Percentiles rank a stretch among this genome's conserved stretches.
phyloP scores from a whole-genome alignment of 2,888 invertebrate species.

The Philopedon plagiatum region DNA sequence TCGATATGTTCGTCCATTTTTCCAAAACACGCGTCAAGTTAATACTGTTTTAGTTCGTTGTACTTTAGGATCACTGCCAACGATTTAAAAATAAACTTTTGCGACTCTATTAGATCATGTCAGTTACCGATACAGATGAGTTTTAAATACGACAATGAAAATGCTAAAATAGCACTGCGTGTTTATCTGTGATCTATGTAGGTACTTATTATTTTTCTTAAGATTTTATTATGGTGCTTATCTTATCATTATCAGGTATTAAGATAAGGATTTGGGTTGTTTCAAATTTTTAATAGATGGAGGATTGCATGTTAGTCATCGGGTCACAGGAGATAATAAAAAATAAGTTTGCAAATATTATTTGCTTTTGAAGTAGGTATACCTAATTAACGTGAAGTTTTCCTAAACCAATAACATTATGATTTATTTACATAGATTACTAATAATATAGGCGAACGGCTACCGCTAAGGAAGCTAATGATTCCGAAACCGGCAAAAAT shows the following conservation, averaged over 20 bases:
- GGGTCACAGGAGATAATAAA: neutral
- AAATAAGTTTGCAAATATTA: neutral
- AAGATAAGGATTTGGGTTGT: neutral
- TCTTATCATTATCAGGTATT: constrained; percentile 17
- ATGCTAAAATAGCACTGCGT: neutral
- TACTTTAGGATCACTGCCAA: neutral
- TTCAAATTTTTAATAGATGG: neutral
- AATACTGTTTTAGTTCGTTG: neutral
- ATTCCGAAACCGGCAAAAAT: too few species aligned
- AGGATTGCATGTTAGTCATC: neutral
- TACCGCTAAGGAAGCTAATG: too few species aligned
- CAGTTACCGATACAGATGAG: neutral
- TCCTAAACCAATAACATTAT: too few species aligned
- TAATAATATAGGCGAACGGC: too few species aligned
- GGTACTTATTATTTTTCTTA: neutral
- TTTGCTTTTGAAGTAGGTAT: too few species aligned
- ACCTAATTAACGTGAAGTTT: too few species aligned
- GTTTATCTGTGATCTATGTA: neutral
- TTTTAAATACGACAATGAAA: neutral
- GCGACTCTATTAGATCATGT: constrained; percentile 1
- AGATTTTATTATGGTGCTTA: constrained; percentile 5
- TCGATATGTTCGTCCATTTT: constrained; percentile 27
- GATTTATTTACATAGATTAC: too few species aligned
- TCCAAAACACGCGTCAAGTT: neutral
- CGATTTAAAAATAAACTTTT: neutral